Percentiles rank a stretch among this genome's conserved stretches.
These are phyloP conservation scores for Oithona nana DNA, from an alignment of 2,888 invertebrate genomes.

Conservation along the genomic window DNA sequence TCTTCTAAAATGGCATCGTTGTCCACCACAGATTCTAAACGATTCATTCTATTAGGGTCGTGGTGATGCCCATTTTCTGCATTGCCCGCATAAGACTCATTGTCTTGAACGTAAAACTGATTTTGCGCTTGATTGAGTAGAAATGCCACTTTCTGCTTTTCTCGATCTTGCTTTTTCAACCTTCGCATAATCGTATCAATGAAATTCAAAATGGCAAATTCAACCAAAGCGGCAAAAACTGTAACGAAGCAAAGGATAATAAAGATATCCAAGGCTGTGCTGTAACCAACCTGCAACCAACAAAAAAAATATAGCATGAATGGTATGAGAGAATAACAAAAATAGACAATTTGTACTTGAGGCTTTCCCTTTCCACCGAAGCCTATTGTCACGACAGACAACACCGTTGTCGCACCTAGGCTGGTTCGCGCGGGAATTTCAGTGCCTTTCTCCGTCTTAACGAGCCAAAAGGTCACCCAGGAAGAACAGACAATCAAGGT, in stretches of 20 bases:
- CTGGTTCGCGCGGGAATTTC: conserved; percentile 17
- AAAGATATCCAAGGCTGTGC: conserved; percentile 41
- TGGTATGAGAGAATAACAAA: too few species aligned
- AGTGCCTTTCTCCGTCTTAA: conserved; percentile 15
- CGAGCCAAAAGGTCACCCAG: conserved; percentile 45
- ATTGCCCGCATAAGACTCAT: neutral
- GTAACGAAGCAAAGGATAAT: conserved; percentile 40
- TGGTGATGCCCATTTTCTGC: too few species aligned
- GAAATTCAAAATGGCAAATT: conserved; percentile 41
- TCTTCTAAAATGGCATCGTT: neutral
- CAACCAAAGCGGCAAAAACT: conserved; percentile 40
- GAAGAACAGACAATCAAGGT: conserved; percentile 41
- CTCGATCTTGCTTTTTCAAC: conserved; percentile 9
- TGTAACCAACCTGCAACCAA: too few species aligned
- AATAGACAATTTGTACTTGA: too few species aligned
- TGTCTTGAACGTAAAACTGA: neutral
- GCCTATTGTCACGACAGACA: conserved; percentile 42
- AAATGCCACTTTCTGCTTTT: neutral
- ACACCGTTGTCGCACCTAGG: conserved; percentile 39
- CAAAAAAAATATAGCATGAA: too few species aligned
- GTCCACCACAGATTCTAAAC: neutral
- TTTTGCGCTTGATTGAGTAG: neutral
- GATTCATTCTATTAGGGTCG: neutral
- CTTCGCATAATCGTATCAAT: conserved; percentile 34
- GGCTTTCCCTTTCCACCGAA: conserved; percentile 40